Base-by-base conservation (phyloP, 2,113 vertebrate genomes). In the Hippocampus zosterae region DNA sequence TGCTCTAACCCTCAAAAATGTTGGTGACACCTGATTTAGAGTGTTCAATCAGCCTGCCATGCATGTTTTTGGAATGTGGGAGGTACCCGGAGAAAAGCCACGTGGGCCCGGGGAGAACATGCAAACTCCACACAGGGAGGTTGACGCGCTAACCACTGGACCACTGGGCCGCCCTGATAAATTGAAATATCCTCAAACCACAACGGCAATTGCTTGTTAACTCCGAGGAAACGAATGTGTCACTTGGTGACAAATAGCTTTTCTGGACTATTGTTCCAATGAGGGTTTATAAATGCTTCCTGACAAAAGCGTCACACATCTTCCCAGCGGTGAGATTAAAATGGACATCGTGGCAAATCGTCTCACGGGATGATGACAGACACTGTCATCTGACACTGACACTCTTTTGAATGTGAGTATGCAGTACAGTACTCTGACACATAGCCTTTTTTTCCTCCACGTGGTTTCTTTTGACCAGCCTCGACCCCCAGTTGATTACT, bases 361-460 rank as follows among this genome's bases (percentile, higher is more conserved):
- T 55, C 73, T 21, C 46, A 64, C 44, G 29, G 68, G 46, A 72
- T 75, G 33, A 52, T 12, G 33, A 75, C 74, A 74, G 33, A 71
- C 70, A 68, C 73, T 29, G 57, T 19, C n/a, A n/a, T n/a, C n/a
- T n/a, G n/a, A n/a, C n/a, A n/a, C n/a, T n/a, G n/a, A n/a, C n/a
- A n/a, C n/a, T 27, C 70, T 60, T 77, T 62, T 65, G 41, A 77
- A 76, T 37, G 5, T 1, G 33, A 37, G 33, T 66, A 55, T 27
- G 61, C 48, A 71, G 48, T 55, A 68, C 29, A 12, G 48, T 55
- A 68, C 29, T 15, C 23, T 67, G 55, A 48, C 55, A 64, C 50
- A 19, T 41, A 67, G n/a, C 57, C 27, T 69, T 41, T 52, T 69
- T 41, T 52, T n/a, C 19, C 23, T 68, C 12, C 21, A 29, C 2